Conservation (phyloP, 1,140 invertebrate species). For the Vanessa atalanta region DNA sequence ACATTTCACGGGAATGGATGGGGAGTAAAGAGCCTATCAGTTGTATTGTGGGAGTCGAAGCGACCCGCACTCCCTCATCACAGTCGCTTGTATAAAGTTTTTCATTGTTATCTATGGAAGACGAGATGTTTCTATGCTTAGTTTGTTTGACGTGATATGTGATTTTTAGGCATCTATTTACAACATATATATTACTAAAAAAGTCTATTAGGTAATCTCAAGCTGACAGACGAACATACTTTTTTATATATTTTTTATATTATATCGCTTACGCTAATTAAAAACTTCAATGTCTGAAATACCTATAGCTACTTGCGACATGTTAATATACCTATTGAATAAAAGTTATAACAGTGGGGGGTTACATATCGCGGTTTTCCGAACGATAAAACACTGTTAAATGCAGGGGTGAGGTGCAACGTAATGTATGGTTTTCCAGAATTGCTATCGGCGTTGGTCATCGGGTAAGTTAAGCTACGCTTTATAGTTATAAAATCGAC, state of each 20-base stretch:
- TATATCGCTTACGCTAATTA: too few relatives aligned
- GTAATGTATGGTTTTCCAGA: constrained; percentile 37
- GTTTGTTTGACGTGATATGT: background rate
- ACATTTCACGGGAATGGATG: too few relatives aligned
- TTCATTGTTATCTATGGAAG: constrained; percentile 2
- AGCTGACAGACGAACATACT: too few relatives aligned
- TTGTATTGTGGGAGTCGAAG: constrained; percentile 3
- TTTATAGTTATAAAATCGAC: too few relatives aligned
- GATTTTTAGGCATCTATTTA: background rate
- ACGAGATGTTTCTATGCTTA: background rate
- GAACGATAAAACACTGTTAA: constrained; percentile 52
- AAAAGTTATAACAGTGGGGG: background rate
- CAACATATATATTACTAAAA: background rate
- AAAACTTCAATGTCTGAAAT: background rate
- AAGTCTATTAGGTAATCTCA: too few relatives aligned
- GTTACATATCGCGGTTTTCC: constrained; percentile 38
- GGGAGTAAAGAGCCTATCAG: constrained; percentile 25
- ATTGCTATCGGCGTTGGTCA: background rate
- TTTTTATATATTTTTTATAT: too few relatives aligned
- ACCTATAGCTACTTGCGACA: background rate
- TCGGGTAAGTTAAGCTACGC: too few relatives aligned
- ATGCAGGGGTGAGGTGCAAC: constrained; percentile 9
- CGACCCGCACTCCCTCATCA: constrained; percentile 7
- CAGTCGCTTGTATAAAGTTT: background rate
- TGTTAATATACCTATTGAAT: background rate